Percentiles rank a stretch among this genome's conserved stretches.
These are phyloP conservation scores for Pandemis heparana DNA, from an alignment of 2,888 invertebrate genomes.

Conservation along the genomic window DNA sequence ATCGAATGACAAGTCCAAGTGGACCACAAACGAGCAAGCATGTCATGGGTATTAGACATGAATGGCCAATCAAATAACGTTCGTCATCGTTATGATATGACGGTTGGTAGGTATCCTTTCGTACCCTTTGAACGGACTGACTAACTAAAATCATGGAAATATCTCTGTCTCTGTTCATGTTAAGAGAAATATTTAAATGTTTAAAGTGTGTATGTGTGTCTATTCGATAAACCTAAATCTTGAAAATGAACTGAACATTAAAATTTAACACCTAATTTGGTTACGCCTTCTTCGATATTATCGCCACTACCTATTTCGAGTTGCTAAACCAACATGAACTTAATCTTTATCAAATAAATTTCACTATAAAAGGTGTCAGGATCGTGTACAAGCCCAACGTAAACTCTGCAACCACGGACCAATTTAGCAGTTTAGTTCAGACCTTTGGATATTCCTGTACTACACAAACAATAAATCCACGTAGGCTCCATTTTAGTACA, in stretches of 20 bases:
- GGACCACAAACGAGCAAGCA: slow-evolving; percentile 18
- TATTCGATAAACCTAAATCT: too few relatives aligned
- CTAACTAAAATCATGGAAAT: neutral
- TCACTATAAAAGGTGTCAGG: slow-evolving; percentile 8
- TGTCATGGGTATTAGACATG: slow-evolving; percentile 23
- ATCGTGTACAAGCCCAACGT: slow-evolving; percentile 19
- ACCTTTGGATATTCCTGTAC: slow-evolving; percentile 34
- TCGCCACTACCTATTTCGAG: neutral
- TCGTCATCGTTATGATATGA: slow-evolving; percentile 17
- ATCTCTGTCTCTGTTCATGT: neutral
- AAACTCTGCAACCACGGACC: slow-evolving; percentile 17
- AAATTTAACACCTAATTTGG: neutral
- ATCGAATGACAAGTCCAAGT: slow-evolving; percentile 10
- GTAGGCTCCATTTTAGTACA: slow-evolving; percentile 45
- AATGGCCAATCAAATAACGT: slow-evolving; percentile 37
- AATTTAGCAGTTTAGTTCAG: slow-evolving; percentile 33
- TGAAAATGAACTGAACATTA: too few relatives aligned
- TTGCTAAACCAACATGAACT: slow-evolving; percentile 1
- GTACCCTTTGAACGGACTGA: neutral
- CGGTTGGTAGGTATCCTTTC: neutral
- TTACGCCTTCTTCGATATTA: neutral
- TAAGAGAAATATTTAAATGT: too few relatives aligned
- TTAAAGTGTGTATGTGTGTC: too few relatives aligned
- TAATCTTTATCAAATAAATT: neutral
- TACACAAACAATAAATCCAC: slow-evolving; percentile 46